Evolutionary conservation across 2,888 invertebrate species (phyloP).

Genomic region (Thymelicus acteon): DNA sequence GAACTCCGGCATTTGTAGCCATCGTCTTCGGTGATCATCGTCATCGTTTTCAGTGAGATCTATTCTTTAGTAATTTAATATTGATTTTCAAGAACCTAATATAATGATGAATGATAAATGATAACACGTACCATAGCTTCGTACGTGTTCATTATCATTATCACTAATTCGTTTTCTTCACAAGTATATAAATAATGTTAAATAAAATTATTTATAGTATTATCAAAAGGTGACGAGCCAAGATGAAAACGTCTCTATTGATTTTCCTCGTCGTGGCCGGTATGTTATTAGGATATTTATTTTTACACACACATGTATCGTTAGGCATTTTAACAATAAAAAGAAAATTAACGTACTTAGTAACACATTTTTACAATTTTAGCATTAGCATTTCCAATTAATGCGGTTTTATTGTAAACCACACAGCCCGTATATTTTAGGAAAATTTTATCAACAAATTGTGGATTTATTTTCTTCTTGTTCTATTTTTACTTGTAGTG

Average conservation of each 20-base stretch:
- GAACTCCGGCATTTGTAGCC: too few relatives aligned
- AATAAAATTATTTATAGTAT: conserved; percentile 1
- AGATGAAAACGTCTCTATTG: conserved; percentile 35
- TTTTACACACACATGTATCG: too few relatives aligned
- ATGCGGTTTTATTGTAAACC: too few relatives aligned
- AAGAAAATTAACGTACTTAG: too few relatives aligned
- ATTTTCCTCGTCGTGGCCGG: conserved; percentile 22
- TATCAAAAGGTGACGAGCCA: conserved; percentile 10
- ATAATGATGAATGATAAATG: not conserved
- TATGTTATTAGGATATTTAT: conserved; percentile 6
- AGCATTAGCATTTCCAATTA: not conserved
- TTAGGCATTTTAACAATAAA: too few relatives aligned
- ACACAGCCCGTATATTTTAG: too few relatives aligned
- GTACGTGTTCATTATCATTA: not conserved
- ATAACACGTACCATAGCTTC: not conserved
- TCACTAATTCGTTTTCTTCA: not conserved
- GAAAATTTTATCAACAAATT: too few relatives aligned
- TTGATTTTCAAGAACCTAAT: not conserved
- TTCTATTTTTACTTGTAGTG: conserved; percentile 41
- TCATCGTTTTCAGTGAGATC: too few relatives aligned
- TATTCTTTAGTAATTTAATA: too few relatives aligned
- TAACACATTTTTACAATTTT: too few relatives aligned
- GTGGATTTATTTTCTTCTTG: not conserved
- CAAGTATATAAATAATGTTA: conserved; percentile 4
- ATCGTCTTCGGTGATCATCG: too few relatives aligned